A percentile compares a stretch with the other conserved stretches of the same genome.
phyloP scores from a whole-genome alignment of 2,797 vertebrate species.

The Sebastolobus altivelis region DNA sequence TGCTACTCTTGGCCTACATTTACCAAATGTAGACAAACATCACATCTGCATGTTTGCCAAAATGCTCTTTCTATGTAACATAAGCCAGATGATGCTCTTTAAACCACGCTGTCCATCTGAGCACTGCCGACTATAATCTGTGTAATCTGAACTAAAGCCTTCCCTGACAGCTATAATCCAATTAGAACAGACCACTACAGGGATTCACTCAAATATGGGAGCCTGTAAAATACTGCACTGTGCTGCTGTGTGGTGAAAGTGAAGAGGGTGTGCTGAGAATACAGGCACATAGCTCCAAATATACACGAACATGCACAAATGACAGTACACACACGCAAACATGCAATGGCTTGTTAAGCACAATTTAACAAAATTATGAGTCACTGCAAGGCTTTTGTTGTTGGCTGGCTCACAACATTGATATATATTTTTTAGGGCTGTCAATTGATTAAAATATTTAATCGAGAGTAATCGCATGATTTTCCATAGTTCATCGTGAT shows the following conservation, averaged over 20 bases:
- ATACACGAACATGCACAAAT: conserved; percentile 2
- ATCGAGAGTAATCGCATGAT: too few species aligned
- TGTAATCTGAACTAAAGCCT: conserved; percentile 81
- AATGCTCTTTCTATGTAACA: conserved; percentile 54
- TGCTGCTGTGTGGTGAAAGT: conserved; percentile 2
- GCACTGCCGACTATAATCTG: conserved; percentile 72
- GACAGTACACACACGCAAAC: background rate
- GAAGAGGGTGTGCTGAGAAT: background rate
- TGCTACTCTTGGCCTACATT: conserved; percentile 50
- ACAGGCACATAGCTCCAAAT: background rate
- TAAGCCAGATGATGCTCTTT: conserved; percentile 72
- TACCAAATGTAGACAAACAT: conserved; percentile 55
- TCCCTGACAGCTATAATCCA: conserved; percentile 78
- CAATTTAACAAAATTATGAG: conserved; percentile 20
- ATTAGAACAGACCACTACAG: conserved; percentile 70
- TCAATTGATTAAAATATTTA: too few species aligned
- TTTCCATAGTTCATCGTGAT: too few species aligned
- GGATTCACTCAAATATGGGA: conserved; percentile 45
- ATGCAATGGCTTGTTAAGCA: background rate
- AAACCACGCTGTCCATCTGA: conserved; percentile 69
- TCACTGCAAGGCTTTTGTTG: background rate
- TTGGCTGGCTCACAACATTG: background rate
- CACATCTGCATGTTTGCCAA: conserved; percentile 35
- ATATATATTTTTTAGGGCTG: background rate
- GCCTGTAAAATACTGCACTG: conserved; percentile 24